phyloP scores from a whole-genome alignment of 2,888 invertebrate genomes.

The Ennomos fuscantarius region DNA sequence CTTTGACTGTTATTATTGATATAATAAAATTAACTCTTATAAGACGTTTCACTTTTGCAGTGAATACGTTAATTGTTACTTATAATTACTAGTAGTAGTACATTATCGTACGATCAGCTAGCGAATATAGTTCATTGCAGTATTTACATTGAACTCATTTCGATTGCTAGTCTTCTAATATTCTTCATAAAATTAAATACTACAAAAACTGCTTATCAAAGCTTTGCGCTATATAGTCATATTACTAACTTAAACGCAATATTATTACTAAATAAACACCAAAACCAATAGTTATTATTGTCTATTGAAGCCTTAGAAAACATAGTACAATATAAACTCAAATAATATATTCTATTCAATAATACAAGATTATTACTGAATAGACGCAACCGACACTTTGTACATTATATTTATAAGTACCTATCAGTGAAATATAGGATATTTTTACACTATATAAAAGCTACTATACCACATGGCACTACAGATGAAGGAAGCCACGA shows the following conservation, averaged over 20 bases:
- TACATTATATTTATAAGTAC: constrained; percentile 2
- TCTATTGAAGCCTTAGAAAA: background rate
- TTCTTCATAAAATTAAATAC: background rate
- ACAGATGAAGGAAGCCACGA: too few relatives aligned
- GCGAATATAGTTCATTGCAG: constrained; percentile 16
- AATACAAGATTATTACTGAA: background rate
- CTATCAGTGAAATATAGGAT: background rate
- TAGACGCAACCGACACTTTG: constrained; percentile 1
- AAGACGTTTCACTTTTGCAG: constrained; percentile 53
- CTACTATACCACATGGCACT: too few relatives aligned
- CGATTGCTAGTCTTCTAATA: too few relatives aligned
- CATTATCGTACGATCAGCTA: constrained; percentile 20
- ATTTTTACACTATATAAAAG: background rate
- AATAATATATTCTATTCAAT: background rate
- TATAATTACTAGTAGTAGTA: constrained; percentile 27
- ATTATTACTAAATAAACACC: constrained; percentile 1
- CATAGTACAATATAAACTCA: constrained; percentile 6
- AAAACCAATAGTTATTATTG: background rate
- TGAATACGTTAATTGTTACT: constrained; percentile 29
- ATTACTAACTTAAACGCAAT: constrained; percentile 5
- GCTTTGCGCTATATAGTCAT: constrained; percentile 1
- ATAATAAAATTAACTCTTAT: constrained; percentile 55
- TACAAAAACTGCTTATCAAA: constrained; percentile 1
- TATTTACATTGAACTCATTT: too few relatives aligned
- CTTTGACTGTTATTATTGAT: constrained; percentile 67